Percentiles rank a stretch among this genome's conserved stretches.
phyloP scores from a whole-genome alignment of 2,797 vertebrate species.

The Poecilia wingei region DNA sequence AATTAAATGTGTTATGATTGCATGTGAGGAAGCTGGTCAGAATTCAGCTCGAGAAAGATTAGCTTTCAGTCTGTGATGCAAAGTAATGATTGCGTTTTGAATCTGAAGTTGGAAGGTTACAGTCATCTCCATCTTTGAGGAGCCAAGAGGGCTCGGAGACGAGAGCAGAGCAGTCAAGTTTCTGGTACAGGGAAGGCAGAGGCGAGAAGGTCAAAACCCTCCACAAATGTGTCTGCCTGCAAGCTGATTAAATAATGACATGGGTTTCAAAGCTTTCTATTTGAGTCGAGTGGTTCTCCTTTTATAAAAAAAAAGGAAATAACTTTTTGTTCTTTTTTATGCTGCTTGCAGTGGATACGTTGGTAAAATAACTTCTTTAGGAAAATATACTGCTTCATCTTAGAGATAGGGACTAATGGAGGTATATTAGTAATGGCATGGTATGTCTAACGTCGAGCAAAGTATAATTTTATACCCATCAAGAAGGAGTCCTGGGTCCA shows the following conservation, averaged over 20 bases:
- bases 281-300: background rate
- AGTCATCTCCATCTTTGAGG: constrained; percentile 21
- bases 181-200: background rate
- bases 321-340: background rate
- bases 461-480: constrained; percentile 30
- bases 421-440: constrained; percentile 22
- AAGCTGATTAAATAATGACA: constrained; percentile 1
- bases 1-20: constrained; percentile 14
- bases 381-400: background rate
- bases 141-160: constrained; percentile 9
- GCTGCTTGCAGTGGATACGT: background rate
- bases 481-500: constrained; percentile 32
- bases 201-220: background rate
- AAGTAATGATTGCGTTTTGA: constrained; percentile 21
- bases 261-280: background rate
- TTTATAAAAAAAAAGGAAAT: background rate
- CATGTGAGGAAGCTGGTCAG: background rate
- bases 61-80: constrained; percentile 12
- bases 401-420: constrained; percentile 23
- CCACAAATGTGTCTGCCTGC: background rate
- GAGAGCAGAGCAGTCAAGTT: constrained; percentile 16
- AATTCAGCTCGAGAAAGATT: constrained; percentile 16
- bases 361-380: background rate
- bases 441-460: constrained; percentile 17
- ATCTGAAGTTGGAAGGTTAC: constrained; percentile 24